Base-by-base conservation (phyloP, 2,113 vertebrate species). In the Macquaria ambigua region DNA sequence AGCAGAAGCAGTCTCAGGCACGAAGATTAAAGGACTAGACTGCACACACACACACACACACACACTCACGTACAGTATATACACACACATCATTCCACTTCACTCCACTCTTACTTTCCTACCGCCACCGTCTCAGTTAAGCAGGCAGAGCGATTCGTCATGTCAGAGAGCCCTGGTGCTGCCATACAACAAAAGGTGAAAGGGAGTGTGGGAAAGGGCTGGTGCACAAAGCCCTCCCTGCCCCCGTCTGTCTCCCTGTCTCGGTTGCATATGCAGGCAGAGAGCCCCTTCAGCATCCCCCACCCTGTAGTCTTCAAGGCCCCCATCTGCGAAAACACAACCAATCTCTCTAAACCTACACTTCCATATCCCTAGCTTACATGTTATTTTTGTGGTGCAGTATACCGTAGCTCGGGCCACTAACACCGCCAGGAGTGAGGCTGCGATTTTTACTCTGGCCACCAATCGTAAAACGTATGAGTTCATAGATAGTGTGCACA, bases 201-300 rank as follows among this genome's bases (percentile, higher is more conserved):
- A 93, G 86, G 94, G 95, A 95, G 93, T 95, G 95, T 95, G 94
- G 95, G 95, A 96, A 95, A 95, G 93, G 93, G 91, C 93, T 83
- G 87, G 69, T 87, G 79, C 91, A 95, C 94, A 95, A 95, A 95
- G 93, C 90, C 72, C 72, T 71, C 85, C 89, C 90, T 95, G 90
- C 93, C 94, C 93, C 93, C 83, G 80, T 91, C 92, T 91, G 91
- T 82, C 86, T 91, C 84, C 72, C 79, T 89, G 90, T 90, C 88
- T 91, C 71, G 34, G 76, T 50, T 82, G 71, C 92, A 91, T 88
- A 89, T 74, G 81, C 70, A 28, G 86, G 82, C 73, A 50, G 15
- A 63, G 79, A 83, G 53, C 55, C 61, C 79, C 82, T 84, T 77
- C 82, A 87, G 68, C 83, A 89, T 82, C 87, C 84, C 77, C 89